Conservation (phyloP, 2,888 invertebrate genomes). For the Phanerotoma sp. region DNA sequence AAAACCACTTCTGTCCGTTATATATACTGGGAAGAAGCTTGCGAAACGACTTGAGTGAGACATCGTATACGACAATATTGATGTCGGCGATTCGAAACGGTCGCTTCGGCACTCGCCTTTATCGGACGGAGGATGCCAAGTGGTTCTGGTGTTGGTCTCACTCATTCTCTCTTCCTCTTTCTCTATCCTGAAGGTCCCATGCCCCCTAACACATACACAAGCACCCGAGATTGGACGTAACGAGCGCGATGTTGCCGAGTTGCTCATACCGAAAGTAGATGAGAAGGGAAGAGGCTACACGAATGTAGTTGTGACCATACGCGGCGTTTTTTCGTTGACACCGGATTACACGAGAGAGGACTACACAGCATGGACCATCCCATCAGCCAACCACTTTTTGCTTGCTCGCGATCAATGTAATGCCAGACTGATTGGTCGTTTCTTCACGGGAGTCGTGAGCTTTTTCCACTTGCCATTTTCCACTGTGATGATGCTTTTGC, state of each 20-base stretch:
- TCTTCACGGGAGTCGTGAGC: conserved; percentile 26
- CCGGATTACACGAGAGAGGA: conserved; percentile 42
- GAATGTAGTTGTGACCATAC: conserved; percentile 1
- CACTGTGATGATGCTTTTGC: neutral
- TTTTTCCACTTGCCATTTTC: conserved; percentile 25
- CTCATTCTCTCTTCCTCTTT: neutral
- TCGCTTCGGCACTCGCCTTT: conserved; percentile 21
- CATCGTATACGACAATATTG: conserved; percentile 23
- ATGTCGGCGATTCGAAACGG: conserved; percentile 25
- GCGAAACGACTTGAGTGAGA: conserved; percentile 21
- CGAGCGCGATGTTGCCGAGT: conserved; percentile 19
- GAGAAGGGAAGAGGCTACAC: neutral
- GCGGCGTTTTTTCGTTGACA: conserved; percentile 38
- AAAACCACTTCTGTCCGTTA: conserved; percentile 7
- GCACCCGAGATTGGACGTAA: conserved; percentile 18
- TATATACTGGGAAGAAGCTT: conserved; percentile 2
- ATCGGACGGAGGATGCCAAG: conserved; percentile 19
- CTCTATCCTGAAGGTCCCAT: neutral
- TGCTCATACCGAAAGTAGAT: neutral
- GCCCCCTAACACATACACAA: conserved; percentile 23
- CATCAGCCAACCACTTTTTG: conserved; percentile 42
- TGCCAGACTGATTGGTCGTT: conserved; percentile 10
- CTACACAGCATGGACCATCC: neutral
- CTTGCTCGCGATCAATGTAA: conserved; percentile 4
- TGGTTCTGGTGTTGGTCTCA: conserved; percentile 1